phyloP scores from a whole-genome alignment of 2,113 vertebrate species.

The Silurus meridionalis region DNA sequence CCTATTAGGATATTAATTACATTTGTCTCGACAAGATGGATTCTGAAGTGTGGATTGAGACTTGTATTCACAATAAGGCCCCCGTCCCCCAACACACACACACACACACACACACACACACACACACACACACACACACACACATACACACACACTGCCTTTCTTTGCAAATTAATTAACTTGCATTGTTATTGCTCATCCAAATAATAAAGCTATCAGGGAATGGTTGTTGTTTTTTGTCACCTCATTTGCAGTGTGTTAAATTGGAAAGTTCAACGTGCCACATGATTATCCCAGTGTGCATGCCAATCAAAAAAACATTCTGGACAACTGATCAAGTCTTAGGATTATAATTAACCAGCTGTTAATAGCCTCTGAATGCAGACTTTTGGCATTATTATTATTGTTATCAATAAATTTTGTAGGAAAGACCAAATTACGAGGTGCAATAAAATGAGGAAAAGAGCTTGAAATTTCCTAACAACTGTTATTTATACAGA shows the following conservation, averaged over 20 bases:
- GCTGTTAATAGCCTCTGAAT: background rate
- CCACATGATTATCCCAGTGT: background rate
- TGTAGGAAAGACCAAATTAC: background rate
- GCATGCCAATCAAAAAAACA: background rate
- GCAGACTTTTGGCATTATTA: too few species aligned
- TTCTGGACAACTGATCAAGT: background rate
- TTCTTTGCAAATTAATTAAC: background rate
- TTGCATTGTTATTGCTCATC: background rate
- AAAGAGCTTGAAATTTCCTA: background rate
- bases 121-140: too few species aligned
- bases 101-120: too few species aligned
- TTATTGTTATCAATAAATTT: background rate
- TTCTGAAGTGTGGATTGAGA: background rate
- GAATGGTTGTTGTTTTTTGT: background rate
- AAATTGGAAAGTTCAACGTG: background rate
- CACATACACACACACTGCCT: background rate
- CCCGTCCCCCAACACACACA: too few species aligned
- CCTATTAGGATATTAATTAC: background rate
- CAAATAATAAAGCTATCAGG: background rate
- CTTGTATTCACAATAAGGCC: background rate
- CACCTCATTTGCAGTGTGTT: background rate
- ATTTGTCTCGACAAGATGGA: background rate
- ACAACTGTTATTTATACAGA: background rate
- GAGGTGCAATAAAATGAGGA: background rate
- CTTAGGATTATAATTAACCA: background rate